Base-by-base conservation (phyloP, 2,888 invertebrate genomes). In the Prenolepis imparis region DNA sequence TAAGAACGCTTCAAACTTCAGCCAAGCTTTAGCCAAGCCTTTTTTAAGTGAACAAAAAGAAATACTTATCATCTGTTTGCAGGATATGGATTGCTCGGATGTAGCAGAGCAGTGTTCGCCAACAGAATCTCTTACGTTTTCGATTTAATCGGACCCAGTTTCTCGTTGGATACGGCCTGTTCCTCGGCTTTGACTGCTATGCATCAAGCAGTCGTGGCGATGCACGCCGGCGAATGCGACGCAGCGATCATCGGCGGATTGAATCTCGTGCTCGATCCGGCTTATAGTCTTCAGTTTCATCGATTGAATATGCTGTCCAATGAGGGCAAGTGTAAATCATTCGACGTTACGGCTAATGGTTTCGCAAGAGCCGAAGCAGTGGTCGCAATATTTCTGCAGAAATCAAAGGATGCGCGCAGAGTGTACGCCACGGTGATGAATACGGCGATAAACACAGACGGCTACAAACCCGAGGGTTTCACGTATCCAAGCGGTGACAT, bases 121-220 rank as follows among this genome's bases (percentile, higher is more conserved):
- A 99, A 99, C 95, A 97, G 99, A 92, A 96, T 99, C 86, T 99
- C 99, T 0, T 99, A 97, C 95, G 97, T 98, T 70, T 99, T 99
- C 95, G 99, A 99, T 94, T 97, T 99, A 89, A 97, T 96, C 94
- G 99, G 99, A 2, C 99, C 99, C 9, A 99, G 99, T 94, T 99
- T 97, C 95, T 97, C 99, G 48, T 95, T 99, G 70, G 99, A 99
- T 95, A 99, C 99, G 2, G 99, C 99, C 12, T 99, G 99, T 95
- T 99, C 99, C 0, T 99, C 99, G 92, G 98, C 98, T 87, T 95
- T 99, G 94, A 97, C 98, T 94, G 99, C 99, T 21, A 95, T 99
- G 93, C 97, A 99, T 93, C 98, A 98, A 94, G 98, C 98, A 3
- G 96, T 97, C 77, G 95, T 95, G 5, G 97, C 98, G 57, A 98